These are phyloP conservation scores for Nanger granti DNA, from an alignment of 2,113 vertebrate genomes.

Conservation along the genomic window DNA sequence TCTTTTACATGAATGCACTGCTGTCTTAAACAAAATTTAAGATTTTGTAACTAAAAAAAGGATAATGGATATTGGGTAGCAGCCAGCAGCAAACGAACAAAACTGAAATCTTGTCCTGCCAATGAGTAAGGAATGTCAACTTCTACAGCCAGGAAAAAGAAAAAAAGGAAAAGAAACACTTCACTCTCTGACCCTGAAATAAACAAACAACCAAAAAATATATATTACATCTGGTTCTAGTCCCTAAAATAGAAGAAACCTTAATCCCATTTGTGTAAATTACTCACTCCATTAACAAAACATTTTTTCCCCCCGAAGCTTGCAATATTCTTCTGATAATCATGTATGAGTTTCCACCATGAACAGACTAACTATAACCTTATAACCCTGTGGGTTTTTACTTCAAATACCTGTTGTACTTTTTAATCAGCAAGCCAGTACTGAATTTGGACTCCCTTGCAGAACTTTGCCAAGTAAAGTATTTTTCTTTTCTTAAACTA, in stretches of 20 bases:
- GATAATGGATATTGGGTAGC: background rate
- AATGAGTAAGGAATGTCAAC: background rate
- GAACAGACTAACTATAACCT: background rate
- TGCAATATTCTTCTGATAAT: conserved; percentile 24
- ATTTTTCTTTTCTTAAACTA: conserved; percentile 8
- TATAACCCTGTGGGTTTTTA: background rate
- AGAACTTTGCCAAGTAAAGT: background rate
- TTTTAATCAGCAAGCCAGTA: conserved; percentile 28
- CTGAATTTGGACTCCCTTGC: background rate
- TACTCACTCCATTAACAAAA: conserved; percentile 19
- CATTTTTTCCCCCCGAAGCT: background rate
- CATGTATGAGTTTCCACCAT: background rate
- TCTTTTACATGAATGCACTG: background rate
- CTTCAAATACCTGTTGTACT: conserved; percentile 16
- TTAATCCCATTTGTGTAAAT: conserved; percentile 14
- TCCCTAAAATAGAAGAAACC: conserved; percentile 23
- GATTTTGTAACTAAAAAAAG: background rate
- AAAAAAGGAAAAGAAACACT: background rate
- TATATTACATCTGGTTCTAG: background rate
- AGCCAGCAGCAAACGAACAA: background rate
- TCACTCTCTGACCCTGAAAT: background rate
- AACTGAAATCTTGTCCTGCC: background rate
- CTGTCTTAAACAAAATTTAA: background rate
- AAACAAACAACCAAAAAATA: background rate
- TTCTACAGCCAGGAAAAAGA: background rate